Conservation (phyloP, 2,113 vertebrate genomes). For the Camelus dromedarius region DNA sequence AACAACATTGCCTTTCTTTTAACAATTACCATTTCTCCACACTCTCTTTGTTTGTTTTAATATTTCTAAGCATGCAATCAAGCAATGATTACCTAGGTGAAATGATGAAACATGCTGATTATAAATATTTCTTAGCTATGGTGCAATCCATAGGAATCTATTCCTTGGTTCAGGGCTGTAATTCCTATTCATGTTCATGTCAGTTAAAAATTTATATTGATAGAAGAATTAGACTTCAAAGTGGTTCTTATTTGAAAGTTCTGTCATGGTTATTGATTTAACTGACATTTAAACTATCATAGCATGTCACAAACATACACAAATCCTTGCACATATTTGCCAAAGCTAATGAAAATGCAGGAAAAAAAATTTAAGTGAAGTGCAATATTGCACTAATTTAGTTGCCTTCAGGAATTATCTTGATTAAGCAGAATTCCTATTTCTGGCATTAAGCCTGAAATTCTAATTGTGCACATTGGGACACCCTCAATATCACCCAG, state of each 20-base stretch:
- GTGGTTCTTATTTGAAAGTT: constrained; percentile 62
- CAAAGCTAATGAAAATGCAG: constrained; percentile 57
- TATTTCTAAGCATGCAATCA: constrained; percentile 63
- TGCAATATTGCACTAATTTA: not conserved
- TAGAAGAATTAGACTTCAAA: constrained; percentile 60
- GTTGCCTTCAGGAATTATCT: constrained; percentile 50
- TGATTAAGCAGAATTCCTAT: constrained; percentile 58
- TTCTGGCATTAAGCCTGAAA: constrained; percentile 52
- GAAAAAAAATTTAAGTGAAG: not conserved
- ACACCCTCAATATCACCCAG: not conserved
- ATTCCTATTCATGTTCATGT: constrained; percentile 59
- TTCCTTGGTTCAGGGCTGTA: constrained; percentile 23
- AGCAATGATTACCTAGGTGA: constrained; percentile 53
- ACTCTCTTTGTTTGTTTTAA: constrained; percentile 60
- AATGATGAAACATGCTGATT: constrained; percentile 54
- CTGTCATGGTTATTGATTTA: constrained; percentile 66
- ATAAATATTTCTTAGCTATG: constrained; percentile 34
- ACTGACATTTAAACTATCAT: constrained; percentile 67
- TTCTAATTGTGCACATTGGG: constrained; percentile 49
- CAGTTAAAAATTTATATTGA: constrained; percentile 67
- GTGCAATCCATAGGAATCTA: constrained; percentile 49
- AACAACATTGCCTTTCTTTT: constrained; percentile 40
- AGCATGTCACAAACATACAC: constrained; percentile 23
- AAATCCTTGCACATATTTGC: constrained; percentile 29
- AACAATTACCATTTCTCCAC: constrained; percentile 47